phyloP scores from a whole-genome alignment of 1,140 invertebrate genomes.

The Stenopsyche tienmushanensis region DNA sequence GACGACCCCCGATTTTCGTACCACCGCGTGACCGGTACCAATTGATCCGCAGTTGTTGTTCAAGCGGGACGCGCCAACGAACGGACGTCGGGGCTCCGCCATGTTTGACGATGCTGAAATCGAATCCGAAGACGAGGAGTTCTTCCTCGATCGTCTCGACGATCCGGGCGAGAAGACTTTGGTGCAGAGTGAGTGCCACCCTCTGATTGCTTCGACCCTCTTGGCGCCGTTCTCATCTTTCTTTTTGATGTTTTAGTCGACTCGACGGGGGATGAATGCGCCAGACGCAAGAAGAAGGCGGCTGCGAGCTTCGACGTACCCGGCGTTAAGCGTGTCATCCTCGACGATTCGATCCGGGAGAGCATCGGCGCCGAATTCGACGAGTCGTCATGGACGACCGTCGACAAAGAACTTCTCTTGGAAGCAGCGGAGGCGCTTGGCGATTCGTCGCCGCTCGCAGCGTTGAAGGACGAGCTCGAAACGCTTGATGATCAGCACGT shows the following conservation, averaged over 20 bases:
- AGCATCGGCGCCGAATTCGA: constrained; percentile 56
- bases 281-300: constrained; percentile 17
- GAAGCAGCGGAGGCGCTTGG: constrained; percentile 57
- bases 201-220: neutral
- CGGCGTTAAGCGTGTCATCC: constrained; percentile 47
- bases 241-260: constrained; percentile 10
- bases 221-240: neutral
- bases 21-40: too few relatives aligned
- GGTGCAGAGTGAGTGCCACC: constrained; percentile 20
- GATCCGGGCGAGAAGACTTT: constrained; percentile 23
- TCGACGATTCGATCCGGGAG: constrained; percentile 54
- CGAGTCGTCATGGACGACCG: constrained; percentile 71
- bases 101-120: too few relatives aligned
- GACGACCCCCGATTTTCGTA: too few relatives aligned
- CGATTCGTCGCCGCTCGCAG: constrained; percentile 60
- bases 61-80: neutral
- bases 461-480: constrained; percentile 55
- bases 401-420: constrained; percentile 62
- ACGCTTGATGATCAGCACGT: constrained; percentile 58
- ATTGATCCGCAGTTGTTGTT: too few relatives aligned
- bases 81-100: too few relatives aligned
- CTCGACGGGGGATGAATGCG: constrained; percentile 6
- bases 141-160: constrained; percentile 16
- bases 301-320: constrained; percentile 48
- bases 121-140: constrained; percentile 21